Conservation (phyloP, 35 echinoderm and acorn worm species). For the Acanthaster planci region DNA sequence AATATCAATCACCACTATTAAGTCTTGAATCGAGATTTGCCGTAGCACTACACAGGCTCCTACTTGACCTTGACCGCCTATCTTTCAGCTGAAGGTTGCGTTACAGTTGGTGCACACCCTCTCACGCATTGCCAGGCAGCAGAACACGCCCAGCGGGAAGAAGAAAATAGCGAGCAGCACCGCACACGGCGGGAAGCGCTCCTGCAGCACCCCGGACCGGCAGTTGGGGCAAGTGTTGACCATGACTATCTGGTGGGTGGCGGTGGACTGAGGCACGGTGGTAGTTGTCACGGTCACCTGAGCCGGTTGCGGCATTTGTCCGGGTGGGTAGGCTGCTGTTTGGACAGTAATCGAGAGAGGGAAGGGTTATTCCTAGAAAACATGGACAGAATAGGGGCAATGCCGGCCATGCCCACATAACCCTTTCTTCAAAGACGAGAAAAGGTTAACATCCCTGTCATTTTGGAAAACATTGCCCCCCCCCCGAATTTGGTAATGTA, state of each 20-base stretch:
- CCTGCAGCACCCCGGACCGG: slow-evolving; percentile 40
- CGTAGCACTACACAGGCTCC: no score
- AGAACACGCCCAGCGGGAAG: slow-evolving; percentile 64
- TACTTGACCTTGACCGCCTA: no score
- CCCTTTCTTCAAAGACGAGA: no score
- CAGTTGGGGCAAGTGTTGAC: slow-evolving; percentile 44
- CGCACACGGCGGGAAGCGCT: slow-evolving; percentile 39
- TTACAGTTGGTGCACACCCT: slow-evolving; percentile 30
- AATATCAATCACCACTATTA: no score
- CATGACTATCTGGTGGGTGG: slow-evolving; percentile 19
- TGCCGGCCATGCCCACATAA: no score
- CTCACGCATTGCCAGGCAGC: slow-evolving; percentile 59
- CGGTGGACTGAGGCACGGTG: not conserved
- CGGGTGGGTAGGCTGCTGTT: not conserved
- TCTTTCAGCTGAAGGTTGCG: not conserved
- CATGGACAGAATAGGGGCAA: no score
- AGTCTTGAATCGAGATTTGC: no score
- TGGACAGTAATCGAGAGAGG: no score
- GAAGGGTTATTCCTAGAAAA: no score
- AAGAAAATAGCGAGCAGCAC: slow-evolving; percentile 59
- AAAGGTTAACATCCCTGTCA: no score
- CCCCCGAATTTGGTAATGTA: no score
- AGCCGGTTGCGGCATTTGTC: not conserved
- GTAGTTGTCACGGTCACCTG: not conserved
- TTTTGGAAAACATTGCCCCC: no score